phyloP scores from a whole-genome alignment of 1,140 invertebrate species.

The Lucilia sericata region DNA sequence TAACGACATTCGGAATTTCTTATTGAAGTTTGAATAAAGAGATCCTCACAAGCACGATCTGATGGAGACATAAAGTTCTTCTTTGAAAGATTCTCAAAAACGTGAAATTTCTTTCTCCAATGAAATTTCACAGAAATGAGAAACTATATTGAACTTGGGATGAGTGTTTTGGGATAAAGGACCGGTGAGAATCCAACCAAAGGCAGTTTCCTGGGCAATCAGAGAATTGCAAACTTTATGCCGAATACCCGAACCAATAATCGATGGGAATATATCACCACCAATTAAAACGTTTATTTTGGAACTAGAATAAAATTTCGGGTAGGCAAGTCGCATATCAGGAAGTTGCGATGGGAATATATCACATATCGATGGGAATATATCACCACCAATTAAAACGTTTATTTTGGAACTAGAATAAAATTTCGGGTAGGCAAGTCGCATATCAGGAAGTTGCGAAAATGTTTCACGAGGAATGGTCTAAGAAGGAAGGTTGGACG shows the following conservation, averaged over 20 bases:
- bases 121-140: constrained; percentile 6
- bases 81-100: too few relatives aligned
- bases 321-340: not conserved
- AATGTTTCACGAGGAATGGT: too few relatives aligned
- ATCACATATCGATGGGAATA: constrained; percentile 2
- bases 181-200: not conserved
- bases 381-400: not conserved
- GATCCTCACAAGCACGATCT: too few relatives aligned
- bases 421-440: not conserved
- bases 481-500: too few relatives aligned
- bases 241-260: not conserved
- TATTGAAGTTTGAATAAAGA: too few relatives aligned
- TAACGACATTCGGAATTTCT: too few relatives aligned
- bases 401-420: not conserved
- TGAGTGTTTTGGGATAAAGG: not conserved
- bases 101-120: too few relatives aligned
- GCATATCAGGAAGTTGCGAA: not conserved
- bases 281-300: not conserved
- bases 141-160: too few relatives aligned
- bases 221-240: not conserved
- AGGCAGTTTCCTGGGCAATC: not conserved
- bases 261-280: not conserved
- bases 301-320: not conserved
- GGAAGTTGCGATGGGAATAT: too few relatives aligned
- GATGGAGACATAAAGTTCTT: too few relatives aligned